These are phyloP conservation scores for Oophaga pumilio DNA, from an alignment of 2,113 vertebrate species.

Conservation along the genomic window DNA sequence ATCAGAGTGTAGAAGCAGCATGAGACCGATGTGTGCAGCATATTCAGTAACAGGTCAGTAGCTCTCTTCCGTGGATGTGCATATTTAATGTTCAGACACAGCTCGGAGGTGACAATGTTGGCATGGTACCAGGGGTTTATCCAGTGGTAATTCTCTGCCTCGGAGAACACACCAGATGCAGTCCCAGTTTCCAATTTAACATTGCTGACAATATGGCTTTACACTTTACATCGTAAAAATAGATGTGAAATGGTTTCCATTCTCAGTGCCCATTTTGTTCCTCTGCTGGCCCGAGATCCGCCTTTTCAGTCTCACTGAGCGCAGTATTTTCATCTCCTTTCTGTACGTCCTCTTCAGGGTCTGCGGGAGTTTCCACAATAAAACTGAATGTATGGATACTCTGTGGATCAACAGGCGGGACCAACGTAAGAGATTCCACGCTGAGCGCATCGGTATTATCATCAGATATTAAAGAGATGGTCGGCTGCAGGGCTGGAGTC, in stretches of 20 bases:
- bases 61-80: slow-evolving; percentile 20
- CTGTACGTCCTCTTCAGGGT: slow-evolving; percentile 53
- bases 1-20: slow-evolving; percentile 4
- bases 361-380: slow-evolving; percentile 62
- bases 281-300: background rate
- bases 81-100: background rate
- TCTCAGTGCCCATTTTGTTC: slow-evolving; percentile 49
- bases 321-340: slow-evolving; percentile 50
- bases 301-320: background rate
- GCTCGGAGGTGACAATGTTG: background rate
- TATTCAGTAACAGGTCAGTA: slow-evolving; percentile 18
- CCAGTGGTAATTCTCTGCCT: slow-evolving; percentile 8
- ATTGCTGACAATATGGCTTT: slow-evolving; percentile 38
- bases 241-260: background rate
- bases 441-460: slow-evolving; percentile 79
- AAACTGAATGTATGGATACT: slow-evolving; percentile 74
- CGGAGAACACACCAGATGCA: background rate
- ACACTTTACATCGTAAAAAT: slow-evolving; percentile 12
- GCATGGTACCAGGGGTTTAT: background rate
- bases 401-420: slow-evolving; percentile 83
- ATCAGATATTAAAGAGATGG: slow-evolving; percentile 89
- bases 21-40: background rate
- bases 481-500: slow-evolving; percentile 89
- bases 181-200: background rate
- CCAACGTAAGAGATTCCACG: slow-evolving; percentile 88